These are phyloP conservation scores for Enhydra lutris DNA, from an alignment of 2,113 vertebrate genomes.

Conservation along the genomic window DNA sequence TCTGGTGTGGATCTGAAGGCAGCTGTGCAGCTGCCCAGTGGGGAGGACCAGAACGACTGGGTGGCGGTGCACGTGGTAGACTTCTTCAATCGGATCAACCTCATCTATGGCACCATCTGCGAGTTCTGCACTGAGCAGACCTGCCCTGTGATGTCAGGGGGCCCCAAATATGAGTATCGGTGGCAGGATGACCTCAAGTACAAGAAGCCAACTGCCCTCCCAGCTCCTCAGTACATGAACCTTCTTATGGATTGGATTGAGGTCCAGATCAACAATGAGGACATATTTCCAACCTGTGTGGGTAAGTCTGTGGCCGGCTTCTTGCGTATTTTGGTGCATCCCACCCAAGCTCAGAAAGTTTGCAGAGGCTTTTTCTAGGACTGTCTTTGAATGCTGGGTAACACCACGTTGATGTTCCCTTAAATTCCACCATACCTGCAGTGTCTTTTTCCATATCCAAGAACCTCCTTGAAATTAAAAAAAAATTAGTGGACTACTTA, in stretches of 20 bases:
- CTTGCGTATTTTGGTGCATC: neutral
- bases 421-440: neutral
- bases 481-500: neutral
- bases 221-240: conserved; percentile 91
- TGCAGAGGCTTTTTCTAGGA: neutral
- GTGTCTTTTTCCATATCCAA: neutral
- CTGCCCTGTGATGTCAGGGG: conserved; percentile 91
- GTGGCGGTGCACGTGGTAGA: conserved; percentile 91
- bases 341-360: neutral
- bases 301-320: conserved; percentile 80
- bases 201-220: conserved; percentile 89
- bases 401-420: neutral
- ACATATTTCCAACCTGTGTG: conserved; percentile 89
- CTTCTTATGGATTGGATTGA: conserved; percentile 94
- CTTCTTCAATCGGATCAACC: conserved; percentile 92
- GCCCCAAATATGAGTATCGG: conserved; percentile 89
- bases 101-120: conserved; percentile 91
- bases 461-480: neutral
- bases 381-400: neutral
- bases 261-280: conserved; percentile 90
- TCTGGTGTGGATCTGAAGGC: conserved; percentile 87
- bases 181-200: conserved; percentile 91
- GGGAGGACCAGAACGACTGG: conserved; percentile 91
- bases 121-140: conserved; percentile 90
- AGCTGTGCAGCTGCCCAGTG: conserved; percentile 85